phyloP scores from a whole-genome alignment of 2,113 vertebrate genomes.

The Thunnus maccoyii region DNA sequence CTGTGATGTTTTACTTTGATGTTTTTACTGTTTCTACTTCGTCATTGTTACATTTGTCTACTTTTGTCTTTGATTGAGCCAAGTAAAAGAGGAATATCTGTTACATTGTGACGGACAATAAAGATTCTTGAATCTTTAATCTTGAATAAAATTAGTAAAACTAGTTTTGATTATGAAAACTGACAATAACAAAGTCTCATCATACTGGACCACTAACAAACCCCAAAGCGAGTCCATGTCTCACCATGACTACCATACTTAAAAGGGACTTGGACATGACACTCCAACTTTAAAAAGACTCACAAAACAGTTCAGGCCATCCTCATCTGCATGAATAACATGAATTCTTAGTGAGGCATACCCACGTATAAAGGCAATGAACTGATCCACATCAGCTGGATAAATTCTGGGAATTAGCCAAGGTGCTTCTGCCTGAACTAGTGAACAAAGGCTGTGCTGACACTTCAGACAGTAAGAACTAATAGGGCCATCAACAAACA shows the following conservation, averaged over 20 bases:
- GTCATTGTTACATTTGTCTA: too few relatives aligned
- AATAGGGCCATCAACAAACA: constrained; percentile 23
- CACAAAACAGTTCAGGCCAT: neutral
- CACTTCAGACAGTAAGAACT: neutral
- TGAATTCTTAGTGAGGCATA: neutral
- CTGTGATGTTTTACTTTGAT: too few relatives aligned
- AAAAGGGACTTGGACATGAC: constrained; percentile 25
- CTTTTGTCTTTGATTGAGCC: too few relatives aligned
- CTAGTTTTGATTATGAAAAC: neutral
- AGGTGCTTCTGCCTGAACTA: neutral
- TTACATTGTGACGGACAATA: too few relatives aligned
- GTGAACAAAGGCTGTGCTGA: constrained; percentile 28
- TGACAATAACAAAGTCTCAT: neutral
- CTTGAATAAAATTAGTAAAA: neutral
- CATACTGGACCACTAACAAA: neutral
- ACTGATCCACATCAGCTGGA: constrained; percentile 16
- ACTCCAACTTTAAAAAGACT: constrained; percentile 22
- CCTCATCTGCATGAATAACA: constrained; percentile 7
- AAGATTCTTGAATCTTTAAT: too few relatives aligned
- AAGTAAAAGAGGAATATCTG: too few relatives aligned
- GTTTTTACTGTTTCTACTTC: too few relatives aligned
- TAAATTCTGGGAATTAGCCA: constrained; percentile 5
- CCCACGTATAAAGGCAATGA: constrained; percentile 9
- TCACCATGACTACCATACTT: constrained; percentile 12
- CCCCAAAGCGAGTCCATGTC: neutral